A percentile compares a stretch with the other conserved stretches of the same genome.
phyloP scores from a whole-genome alignment of 2,113 vertebrate species.

The Dissostichus mawsoni region DNA sequence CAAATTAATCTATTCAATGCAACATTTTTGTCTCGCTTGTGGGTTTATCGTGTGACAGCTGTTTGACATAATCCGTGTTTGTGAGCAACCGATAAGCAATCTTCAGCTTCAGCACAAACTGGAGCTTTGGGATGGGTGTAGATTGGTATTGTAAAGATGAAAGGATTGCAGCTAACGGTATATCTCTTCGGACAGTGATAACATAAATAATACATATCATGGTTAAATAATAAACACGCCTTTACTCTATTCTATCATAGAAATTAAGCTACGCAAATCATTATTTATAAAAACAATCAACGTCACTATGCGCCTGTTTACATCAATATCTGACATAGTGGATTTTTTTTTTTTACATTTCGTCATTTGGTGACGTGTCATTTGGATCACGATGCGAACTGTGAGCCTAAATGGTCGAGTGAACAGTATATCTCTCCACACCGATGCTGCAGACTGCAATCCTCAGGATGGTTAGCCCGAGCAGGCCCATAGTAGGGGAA shows the following conservation, averaged over 20 bases:
- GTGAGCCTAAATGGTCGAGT: slow-evolving; percentile 28
- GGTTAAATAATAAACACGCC: background rate
- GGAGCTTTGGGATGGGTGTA: slow-evolving; percentile 46
- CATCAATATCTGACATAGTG: slow-evolving; percentile 23
- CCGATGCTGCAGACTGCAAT: slow-evolving; percentile 28
- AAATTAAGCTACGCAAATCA: slow-evolving; percentile 13
- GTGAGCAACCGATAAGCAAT: slow-evolving; percentile 40
- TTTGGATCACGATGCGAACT: slow-evolving; percentile 34
- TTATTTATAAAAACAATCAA: slow-evolving; percentile 1
- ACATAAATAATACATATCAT: background rate
- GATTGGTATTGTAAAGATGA: slow-evolving; percentile 21
- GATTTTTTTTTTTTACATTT: slow-evolving; percentile 25
- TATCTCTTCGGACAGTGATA: too few species aligned
- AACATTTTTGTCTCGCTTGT: background rate
- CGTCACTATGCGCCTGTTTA: slow-evolving; percentile 54
- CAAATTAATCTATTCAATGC: slow-evolving; percentile 7
- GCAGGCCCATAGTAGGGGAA: slow-evolving; percentile 24
- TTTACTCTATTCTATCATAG: background rate
- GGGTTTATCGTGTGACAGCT: slow-evolving; percentile 31
- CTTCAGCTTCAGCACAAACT: slow-evolving; percentile 36
- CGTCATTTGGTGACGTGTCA: slow-evolving; percentile 67
- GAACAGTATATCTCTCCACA: slow-evolving; percentile 24
- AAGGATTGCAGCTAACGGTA: background rate
- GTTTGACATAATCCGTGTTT: slow-evolving; percentile 33
- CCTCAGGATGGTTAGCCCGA: slow-evolving; percentile 1